Conservation (phyloP, 2,113 vertebrate species). For the Bothrops jararaca region DNA sequence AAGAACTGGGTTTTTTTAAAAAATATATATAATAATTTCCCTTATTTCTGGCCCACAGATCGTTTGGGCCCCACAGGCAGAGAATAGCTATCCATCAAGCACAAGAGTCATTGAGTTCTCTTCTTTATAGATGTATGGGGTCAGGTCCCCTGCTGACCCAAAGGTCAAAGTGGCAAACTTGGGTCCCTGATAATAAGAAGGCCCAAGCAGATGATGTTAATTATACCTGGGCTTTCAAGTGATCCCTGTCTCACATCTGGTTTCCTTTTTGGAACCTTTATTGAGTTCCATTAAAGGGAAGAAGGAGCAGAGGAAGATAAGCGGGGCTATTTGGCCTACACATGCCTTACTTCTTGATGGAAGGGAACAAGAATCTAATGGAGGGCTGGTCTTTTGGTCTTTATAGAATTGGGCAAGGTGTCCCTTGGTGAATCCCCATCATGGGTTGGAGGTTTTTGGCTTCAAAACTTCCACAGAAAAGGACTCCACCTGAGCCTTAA, state of each 20-base stretch:
- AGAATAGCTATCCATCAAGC: conserved; percentile 30
- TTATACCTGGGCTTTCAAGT: conserved; percentile 81
- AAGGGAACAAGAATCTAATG: background rate
- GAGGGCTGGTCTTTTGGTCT: background rate
- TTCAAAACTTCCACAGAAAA: background rate
- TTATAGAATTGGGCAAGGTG: background rate
- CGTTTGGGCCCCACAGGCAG: conserved; percentile 36
- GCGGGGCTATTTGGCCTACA: background rate
- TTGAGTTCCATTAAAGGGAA: conserved; percentile 72
- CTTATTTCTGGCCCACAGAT: background rate
- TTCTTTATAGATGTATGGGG: conserved; percentile 55
- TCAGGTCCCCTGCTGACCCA: conserved; percentile 56
- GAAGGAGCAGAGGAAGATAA: conserved; percentile 48
- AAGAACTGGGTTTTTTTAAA: background rate
- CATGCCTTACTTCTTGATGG: background rate
- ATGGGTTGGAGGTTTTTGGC: background rate
- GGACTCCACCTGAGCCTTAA: background rate
- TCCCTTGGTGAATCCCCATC: background rate
- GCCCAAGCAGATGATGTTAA: conserved; percentile 75
- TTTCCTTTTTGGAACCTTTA: conserved; percentile 68
- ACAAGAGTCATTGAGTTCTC: conserved; percentile 48
- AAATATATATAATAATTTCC: background rate
- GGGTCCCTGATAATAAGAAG: conserved; percentile 78
- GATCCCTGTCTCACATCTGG: conserved; percentile 75
- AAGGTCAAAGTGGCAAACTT: conserved; percentile 62